Percentiles rank a stretch among this genome's conserved stretches.
Evolutionary conservation across 2,888 invertebrate genomes (phyloP).

Genomic region (Eretmocerus hayati): DNA sequence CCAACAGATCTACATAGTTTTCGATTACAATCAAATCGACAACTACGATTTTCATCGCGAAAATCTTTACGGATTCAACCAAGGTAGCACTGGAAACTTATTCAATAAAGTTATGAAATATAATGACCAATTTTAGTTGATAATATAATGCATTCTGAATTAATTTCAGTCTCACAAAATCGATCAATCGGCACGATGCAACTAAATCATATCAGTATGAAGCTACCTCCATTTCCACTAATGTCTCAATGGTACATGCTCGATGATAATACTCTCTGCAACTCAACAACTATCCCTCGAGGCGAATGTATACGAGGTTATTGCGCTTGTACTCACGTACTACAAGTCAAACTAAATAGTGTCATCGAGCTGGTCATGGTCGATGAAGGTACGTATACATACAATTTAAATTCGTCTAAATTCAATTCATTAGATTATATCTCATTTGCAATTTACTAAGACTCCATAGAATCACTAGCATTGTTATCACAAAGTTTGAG

Average conservation of each 20-base stretch:
- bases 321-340: slow-evolving; percentile 77
- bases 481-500: not conserved
- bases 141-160: not conserved
- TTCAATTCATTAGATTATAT: too few species aligned
- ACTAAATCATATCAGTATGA: slow-evolving; percentile 77
- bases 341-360: slow-evolving; percentile 59
- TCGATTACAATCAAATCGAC: slow-evolving; percentile 64
- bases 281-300: slow-evolving; percentile 57
- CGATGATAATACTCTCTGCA: slow-evolving; percentile 62
- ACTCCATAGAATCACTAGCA: too few species aligned
- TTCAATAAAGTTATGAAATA: not conserved
- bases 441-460: too few species aligned
- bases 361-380: slow-evolving; percentile 78
- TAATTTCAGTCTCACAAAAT: not conserved
- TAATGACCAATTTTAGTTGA: not conserved
- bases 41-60: slow-evolving; percentile 73
- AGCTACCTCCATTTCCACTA: slow-evolving; percentile 67
- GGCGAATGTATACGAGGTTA: slow-evolving; percentile 60
- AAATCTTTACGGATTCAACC: slow-evolving; percentile 66
- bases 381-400: slow-evolving; percentile 59
- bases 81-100: slow-evolving; percentile 50
- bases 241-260: slow-evolving; percentile 60
- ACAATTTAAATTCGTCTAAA: not conserved
- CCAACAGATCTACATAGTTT: slow-evolving; percentile 74
- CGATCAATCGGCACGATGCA: slow-evolving; percentile 47